A percentile compares a stretch with the other conserved stretches of the same genome.
Conservation (phyloP, 1,140 invertebrate genomes). For the Drosophila simulans region DNA sequence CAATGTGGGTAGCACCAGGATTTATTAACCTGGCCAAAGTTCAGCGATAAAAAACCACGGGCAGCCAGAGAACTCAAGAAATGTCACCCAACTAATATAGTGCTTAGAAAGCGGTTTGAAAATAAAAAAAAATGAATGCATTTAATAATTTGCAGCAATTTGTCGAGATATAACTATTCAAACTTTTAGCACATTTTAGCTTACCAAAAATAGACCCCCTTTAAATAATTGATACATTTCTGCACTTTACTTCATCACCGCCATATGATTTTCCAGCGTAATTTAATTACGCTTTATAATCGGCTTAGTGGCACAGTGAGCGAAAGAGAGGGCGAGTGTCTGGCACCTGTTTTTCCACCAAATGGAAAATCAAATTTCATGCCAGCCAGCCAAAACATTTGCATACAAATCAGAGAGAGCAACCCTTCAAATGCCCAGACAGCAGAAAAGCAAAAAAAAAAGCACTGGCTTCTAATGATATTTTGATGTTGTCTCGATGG, state of each 20-base stretch:
- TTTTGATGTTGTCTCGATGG: slow-evolving; percentile 81
- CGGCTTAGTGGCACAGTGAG: slow-evolving; percentile 49
- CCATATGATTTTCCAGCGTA: slow-evolving; percentile 27
- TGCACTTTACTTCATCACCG: not conserved
- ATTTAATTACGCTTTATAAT: slow-evolving; percentile 70
- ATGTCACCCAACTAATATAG: slow-evolving; percentile 10
- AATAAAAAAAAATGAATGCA: not conserved
- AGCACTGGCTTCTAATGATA: slow-evolving; percentile 67
- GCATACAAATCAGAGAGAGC: slow-evolving; percentile 74
- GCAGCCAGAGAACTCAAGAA: slow-evolving; percentile 1
- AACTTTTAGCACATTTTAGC: not conserved
- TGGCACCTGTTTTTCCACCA: slow-evolving; percentile 45
- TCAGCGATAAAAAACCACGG: slow-evolving; percentile 4
- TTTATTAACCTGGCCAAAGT: slow-evolving; percentile 49
- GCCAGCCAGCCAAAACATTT: slow-evolving; percentile 51
- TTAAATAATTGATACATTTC: not conserved
- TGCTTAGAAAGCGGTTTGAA: not conserved
- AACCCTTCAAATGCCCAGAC: slow-evolving; percentile 73
- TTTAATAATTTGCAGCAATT: not conserved
- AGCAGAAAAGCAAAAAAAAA: slow-evolving; percentile 18
- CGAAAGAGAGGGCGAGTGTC: not conserved
- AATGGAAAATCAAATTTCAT: slow-evolving; percentile 68
- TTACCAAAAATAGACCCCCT: not conserved
- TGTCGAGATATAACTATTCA: not conserved
- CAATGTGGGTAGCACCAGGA: slow-evolving; percentile 44